phyloP scores from a whole-genome alignment of 2,797 vertebrate species.

The Halcyon leucocephala region DNA sequence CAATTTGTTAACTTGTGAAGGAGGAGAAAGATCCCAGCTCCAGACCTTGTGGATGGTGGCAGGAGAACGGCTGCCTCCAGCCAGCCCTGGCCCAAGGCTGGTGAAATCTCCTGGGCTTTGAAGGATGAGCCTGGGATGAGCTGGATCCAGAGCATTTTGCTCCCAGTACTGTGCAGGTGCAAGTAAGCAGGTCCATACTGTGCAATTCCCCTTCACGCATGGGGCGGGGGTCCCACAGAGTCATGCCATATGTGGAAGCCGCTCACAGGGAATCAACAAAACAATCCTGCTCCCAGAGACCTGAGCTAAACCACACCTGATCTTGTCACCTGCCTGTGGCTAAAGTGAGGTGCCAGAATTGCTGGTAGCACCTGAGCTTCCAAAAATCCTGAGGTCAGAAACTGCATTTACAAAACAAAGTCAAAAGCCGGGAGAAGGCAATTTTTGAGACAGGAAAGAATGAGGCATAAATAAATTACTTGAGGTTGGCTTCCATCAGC shows the following conservation, averaged over 20 bases:
- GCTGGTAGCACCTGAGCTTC: neutral
- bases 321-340: neutral
- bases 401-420: neutral
- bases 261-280: neutral
- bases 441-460: neutral
- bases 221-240: accelerated
- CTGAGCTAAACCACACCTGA: neutral
- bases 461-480: neutral
- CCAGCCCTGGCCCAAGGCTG: neutral
- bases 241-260: accelerated
- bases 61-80: neutral
- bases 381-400: neutral
- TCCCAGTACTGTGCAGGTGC: neutral
- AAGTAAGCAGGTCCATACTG: neutral
- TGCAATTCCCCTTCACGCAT: neutral
- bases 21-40: constrained; percentile 18
- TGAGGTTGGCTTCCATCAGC: neutral
- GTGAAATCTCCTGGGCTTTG: neutral
- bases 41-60: neutral
- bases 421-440: neutral
- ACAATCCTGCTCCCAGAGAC: neutral
- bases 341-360: neutral
- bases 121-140: neutral
- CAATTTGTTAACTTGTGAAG: constrained; percentile 66
- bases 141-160: neutral